Base-by-base conservation (phyloP, 2,888 invertebrate species). In the Brachyptera putata region DNA sequence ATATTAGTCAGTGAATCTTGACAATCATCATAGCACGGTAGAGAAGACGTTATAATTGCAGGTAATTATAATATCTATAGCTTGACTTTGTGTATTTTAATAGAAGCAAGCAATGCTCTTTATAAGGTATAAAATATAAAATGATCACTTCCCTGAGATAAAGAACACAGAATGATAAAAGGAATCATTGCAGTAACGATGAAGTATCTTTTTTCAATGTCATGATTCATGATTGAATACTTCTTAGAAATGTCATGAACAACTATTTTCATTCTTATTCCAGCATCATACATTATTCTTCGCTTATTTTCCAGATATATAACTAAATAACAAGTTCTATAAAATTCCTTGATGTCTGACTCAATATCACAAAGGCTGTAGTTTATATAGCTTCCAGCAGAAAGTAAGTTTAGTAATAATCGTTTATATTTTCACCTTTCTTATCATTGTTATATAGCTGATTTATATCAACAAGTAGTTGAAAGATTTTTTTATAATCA, bases 21-120 rank as follows among this genome's bases (percentile, higher is more conserved):
- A 36, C 53, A 36, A 53, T 53, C 22, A 53, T 53, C 37, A 36
- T 53, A 34, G 34, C 53, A 53, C 36, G 53, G 53, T 36, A 53
- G 53, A 53, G 53, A 53, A 36, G 34, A 53, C 53, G 36, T 36
- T 53, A 36, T 53, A 53, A 53, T 53, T 53, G 53, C 11, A 16
- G 53, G 53, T 53, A 53, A 53, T 53, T 53, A 53, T 36, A 21
- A 53, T n/a, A n/a, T n/a, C n/a, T n/a, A n/a, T n/a, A n/a, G n/a
- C n/a, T n/a, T n/a, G n/a, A n/a, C n/a, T n/a, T n/a, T n/a, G n/a
- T n/a, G 53, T 53, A 21, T 16, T 53, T 36, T 34, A 53, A 36
- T 34, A 46, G 34, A 36, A 22, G 21, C 30, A 36, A 22, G 21
- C 30, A 53, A 22, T 26, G 26, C n/a, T 26, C 53, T 22, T 53